Percentiles rank a stretch among this genome's conserved stretches.
phyloP scores from a whole-genome alignment of 2,113 vertebrate species.

The Microcebus jonahi region DNA sequence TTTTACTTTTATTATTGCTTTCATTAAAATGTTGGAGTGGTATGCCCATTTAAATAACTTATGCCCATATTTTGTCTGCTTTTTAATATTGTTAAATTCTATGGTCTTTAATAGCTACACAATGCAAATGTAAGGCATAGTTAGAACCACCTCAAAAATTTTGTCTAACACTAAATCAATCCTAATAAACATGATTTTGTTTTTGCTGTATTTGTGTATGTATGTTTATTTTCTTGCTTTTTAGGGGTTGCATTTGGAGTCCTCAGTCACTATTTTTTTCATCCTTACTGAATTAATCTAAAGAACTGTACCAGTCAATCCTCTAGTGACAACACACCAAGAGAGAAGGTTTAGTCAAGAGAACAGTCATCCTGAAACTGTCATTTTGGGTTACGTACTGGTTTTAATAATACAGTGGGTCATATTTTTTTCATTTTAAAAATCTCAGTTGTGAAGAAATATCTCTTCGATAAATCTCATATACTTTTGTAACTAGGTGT shows the following conservation, averaged over 20 bases:
- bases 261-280: not conserved
- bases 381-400: conserved; percentile 1
- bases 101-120: rapidly evolving
- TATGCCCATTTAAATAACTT: not conserved
- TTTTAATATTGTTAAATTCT: not conserved
- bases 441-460: conserved; percentile 61
- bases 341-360: not conserved
- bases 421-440: conserved; percentile 56
- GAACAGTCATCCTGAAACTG: not conserved
- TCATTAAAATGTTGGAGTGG: not conserved
- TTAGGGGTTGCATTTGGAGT: not conserved
- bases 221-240: not conserved
- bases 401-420: conserved; percentile 52
- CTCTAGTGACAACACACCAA: not conserved
- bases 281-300: not conserved
- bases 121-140: not conserved
- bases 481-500: conserved; percentile 50
- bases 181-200: conserved; percentile 22
- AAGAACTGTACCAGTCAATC: not conserved
- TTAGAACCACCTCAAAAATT: conserved; percentile 43
- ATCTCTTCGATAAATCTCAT: conserved; percentile 54
- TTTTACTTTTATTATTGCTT: conserved; percentile 19
- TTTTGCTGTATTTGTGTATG: not conserved
- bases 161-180: not conserved
- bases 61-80: not conserved